Evolutionary conservation across 92 coral and sea anemone species (phyloP), one percentile per base, ranked within the genome.

Genomic region (Palythoa grandis): DNA sequence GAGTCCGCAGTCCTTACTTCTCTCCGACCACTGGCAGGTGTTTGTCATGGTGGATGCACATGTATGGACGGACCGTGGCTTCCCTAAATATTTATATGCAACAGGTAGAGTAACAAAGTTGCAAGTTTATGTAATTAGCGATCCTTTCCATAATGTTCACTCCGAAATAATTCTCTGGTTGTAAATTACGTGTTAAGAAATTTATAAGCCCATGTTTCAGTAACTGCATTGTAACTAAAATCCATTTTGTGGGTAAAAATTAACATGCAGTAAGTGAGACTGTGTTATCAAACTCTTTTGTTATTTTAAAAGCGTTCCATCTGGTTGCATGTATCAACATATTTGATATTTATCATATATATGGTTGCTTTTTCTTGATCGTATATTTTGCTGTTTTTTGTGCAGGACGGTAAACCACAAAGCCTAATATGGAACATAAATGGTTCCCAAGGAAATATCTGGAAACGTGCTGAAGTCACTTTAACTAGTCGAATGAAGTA

Each of bases 41-140:
- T n/a, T 82, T 96, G 92, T 93, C 96, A 1, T 96, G 98, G 95
- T 96, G 99, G 99, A 92, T 89, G 77, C 99, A 96, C 88, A 96
- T 96, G 99, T 96, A 93, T 77, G 99, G 99, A 4, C 69, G 90
- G 9, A 88, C 98, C 50, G 93, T 96, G 84, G 93, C 95, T 20
- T 79, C 86, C 20, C 93, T 96, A 12, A 95, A 95, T 77, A 87
- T 96, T 53, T 96, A 95, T 84, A 90, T 94, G 23, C 86, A 87
- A 17, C 79, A 86, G 82, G 95, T 84, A 61, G 15, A 52, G 29
- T n/a, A 20, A 3, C 5, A 1, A 6, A 16, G 40, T 29, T 11
- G 11, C 11, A 25, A 8, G 11, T 25, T 20, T 13, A 24, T 29
- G 2, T n/a, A 7, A 19, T 19, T 63, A 63, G 29, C 3, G 22